Evolutionary conservation across 2,888 invertebrate species (phyloP), one percentile per base, ranked within the genome.

Genomic region (Yponomeuta cagnagella): DNA sequence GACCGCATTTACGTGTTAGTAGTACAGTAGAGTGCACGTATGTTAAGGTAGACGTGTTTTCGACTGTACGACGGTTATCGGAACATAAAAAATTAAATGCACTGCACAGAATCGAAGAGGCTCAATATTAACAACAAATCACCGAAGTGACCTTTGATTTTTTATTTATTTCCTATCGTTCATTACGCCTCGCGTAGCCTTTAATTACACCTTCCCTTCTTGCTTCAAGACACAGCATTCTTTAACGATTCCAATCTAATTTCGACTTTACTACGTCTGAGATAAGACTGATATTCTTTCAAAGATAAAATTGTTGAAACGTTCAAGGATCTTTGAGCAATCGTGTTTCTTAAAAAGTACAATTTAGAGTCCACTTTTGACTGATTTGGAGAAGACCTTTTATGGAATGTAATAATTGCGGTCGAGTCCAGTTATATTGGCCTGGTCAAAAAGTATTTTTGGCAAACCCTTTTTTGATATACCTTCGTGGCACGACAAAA

Each of bases 81-180:
- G 8, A 15, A 58, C 52, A 15, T 58, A 15, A 52, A 12, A 52
- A 52, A 52, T 43, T 43, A 52, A 58, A 12, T 15, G 12, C 52
- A 58, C 8, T 58, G 52, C 3, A 15, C 15, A 58, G 15, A 12
- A 58, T 58, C 52, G 52, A 65, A 65, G 68, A 48, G 68, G 68
- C 23, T 9, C 37, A 43, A 65, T 30, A 65, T 31, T 23, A 68
- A 43, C 48, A 43, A 68, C 68, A 68, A 68, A 68, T 68, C 68
- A 68, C 23, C 10, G n/a, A n/a, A n/a, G 68, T 68, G 68, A 68
- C 68, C 68, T 68, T 33, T 48, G 48, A 43, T 43, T 68, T 68
- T 68, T 68, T 68, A 48, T 68, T 65, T 65, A 65, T 65, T 65
- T 65, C 65, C 65, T 65, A 30, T 33, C 65, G 30, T 65, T 65